Evolutionary conservation across 2,113 vertebrate species (phyloP), one percentile per base, ranked within the genome.

Genomic region (Smithornis capensis): DNA sequence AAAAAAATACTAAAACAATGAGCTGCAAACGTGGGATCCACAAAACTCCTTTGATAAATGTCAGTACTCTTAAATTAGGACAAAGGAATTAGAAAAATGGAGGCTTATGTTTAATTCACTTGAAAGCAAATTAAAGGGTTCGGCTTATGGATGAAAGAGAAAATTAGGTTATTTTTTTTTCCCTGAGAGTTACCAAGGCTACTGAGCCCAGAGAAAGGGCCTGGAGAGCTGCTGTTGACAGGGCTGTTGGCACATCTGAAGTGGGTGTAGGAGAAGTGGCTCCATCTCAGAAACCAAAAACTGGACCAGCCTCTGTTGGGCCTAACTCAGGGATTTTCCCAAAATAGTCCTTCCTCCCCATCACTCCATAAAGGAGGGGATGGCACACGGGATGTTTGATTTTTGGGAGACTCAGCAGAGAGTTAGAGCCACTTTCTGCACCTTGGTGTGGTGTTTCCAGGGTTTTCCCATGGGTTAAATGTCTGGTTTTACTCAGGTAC

Each of bases 51-150:
- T 44, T 89, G 83, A 92, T 86, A 90, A 96, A 90, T 89, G 96
- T 96, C 93, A 81, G 55, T 75, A 94, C 76, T 96, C 95, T 93
- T 75, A 95, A 96, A 96, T 92, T 87, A 95, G 95, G 93, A 95
- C 93, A 97, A 93, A 96, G 94, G 93, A 97, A 95, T 97, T 96
- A 80, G 80, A 90, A 90, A 96, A 94, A 97, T 83, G 63, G 92
- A 92, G 76, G 92, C 88, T 97, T 96, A 96, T 96, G 92, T 95
- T 96, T 96, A 95, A 95, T 96, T 96, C 85, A 93, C 95, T 96
- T 88, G 90, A 96, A 96, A 96, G 94, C 87, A 97, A 96, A 97
- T 96, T 95, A 97, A 96, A 96, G 92, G 90, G 64, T 96, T 96
- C 4, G 0, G 85, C 90, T 96, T 94, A 93, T 62, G 93, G 93